phyloP scores from a whole-genome alignment of 2,888 invertebrate species.

The Hesperia comma region DNA sequence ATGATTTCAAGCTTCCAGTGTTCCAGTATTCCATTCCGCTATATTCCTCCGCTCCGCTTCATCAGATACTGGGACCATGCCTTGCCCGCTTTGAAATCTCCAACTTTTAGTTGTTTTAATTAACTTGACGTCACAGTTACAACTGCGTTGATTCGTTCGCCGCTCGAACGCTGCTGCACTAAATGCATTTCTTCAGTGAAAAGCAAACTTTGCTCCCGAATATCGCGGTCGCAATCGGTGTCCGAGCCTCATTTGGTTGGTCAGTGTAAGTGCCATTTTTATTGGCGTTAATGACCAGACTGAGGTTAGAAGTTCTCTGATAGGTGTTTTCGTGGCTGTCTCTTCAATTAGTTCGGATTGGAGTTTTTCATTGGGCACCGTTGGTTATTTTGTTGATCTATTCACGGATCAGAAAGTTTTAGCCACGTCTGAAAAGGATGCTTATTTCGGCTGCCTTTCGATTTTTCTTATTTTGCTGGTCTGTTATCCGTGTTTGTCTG shows the following conservation, averaged over 20 bases:
- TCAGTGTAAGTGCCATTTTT: constrained; percentile 29
- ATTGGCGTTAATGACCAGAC: constrained; percentile 4
- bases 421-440: no score
- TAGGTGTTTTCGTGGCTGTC: constrained; percentile 5
- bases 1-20: no score
- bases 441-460: no score
- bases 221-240: constrained; percentile 10
- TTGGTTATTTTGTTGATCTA: no score
- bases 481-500: no score
- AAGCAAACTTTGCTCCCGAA: constrained; percentile 36
- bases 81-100: constrained; percentile 67
- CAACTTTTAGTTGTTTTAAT: constrained; percentile 80
- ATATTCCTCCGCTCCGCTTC: constrained; percentile 17
- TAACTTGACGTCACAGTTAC: constrained; percentile 79
- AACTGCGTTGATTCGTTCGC: constrained; percentile 71
- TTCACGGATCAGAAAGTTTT: no score
- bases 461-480: no score
- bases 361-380: neutral
- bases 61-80: constrained; percentile 28
- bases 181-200: constrained; percentile 47
- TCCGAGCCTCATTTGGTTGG: constrained; percentile 7
- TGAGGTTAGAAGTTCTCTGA: constrained; percentile 18
- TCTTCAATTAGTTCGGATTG: constrained; percentile 1
- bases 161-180: constrained; percentile 42
- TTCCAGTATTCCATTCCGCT: no score